Evolutionary conservation across 2,888 invertebrate species (phyloP).

Genomic region (Acleris emargana): DNA sequence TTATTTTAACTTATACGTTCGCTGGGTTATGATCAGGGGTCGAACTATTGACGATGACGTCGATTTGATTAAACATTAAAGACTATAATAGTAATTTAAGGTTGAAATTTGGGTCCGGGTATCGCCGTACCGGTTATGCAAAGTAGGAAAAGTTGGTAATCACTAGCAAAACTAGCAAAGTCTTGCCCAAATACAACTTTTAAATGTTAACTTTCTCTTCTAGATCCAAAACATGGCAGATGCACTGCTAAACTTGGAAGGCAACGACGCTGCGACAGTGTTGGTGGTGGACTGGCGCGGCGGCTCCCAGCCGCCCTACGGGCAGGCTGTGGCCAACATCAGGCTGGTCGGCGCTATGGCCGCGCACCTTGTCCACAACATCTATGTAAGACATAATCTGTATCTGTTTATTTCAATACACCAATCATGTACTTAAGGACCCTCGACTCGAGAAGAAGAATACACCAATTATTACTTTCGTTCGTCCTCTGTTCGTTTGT

Average conservation of each 20-base stretch:
- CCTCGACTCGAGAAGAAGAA: too few species aligned
- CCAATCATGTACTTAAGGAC: too few species aligned
- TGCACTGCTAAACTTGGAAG: constrained; percentile 85
- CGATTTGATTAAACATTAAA: too few species aligned
- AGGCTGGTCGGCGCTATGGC: constrained; percentile 93
- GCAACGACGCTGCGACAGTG: constrained; percentile 88
- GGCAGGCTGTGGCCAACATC: constrained; percentile 96
- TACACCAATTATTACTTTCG: too few species aligned
- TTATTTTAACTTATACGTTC: not conserved
- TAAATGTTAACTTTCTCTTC: constrained; percentile 31
- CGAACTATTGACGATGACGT: too few species aligned
- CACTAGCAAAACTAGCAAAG: too few species aligned
- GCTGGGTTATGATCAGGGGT: not conserved
- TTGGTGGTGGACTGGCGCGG: constrained; percentile 93
- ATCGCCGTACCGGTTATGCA: too few species aligned
- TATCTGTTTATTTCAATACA: not conserved
- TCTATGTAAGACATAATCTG: constrained; percentile 71
- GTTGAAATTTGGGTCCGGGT: too few species aligned
- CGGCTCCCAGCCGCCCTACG: constrained; percentile 94
- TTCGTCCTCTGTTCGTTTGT: too few species aligned
- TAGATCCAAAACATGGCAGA: constrained; percentile 88
- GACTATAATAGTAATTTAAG: too few species aligned
- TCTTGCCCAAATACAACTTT: too few species aligned
- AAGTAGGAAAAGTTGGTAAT: too few species aligned
- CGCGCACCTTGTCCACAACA: constrained; percentile 86